phyloP scores from a whole-genome alignment of 2,888 invertebrate genomes.

The Trissolcus japonicus region DNA sequence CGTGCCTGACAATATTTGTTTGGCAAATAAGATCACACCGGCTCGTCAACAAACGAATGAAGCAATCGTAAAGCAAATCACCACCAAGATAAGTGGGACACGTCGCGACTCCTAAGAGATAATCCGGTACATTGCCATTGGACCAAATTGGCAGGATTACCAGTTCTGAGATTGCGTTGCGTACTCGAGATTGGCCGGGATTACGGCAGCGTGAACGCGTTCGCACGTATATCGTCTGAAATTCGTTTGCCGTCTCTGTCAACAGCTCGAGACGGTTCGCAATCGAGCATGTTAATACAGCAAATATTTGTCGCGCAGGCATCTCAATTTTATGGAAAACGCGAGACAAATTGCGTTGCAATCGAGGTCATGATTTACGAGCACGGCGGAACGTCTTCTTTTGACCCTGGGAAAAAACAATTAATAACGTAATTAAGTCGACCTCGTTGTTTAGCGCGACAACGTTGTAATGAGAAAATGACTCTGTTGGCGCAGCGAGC shows the following conservation, averaged over 20 bases:
- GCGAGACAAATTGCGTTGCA: constrained; percentile 11
- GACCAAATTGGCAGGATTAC: constrained; percentile 74
- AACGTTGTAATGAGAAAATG: constrained; percentile 69
- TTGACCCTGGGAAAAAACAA: constrained; percentile 50
- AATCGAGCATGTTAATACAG: constrained; percentile 38
- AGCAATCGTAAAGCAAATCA: constrained; percentile 52
- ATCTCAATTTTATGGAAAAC: constrained; percentile 10
- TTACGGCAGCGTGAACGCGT: constrained; percentile 66
- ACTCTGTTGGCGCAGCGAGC: constrained; percentile 64
- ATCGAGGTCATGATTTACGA: constrained; percentile 26
- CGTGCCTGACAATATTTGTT: neutral
- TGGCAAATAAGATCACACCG: neutral
- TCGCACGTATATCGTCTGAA: constrained; percentile 53
- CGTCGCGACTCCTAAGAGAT: constrained; percentile 50
- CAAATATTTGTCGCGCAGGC: constrained; percentile 45
- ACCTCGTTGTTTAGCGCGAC: constrained; percentile 32
- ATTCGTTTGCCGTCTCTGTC: constrained; percentile 41
- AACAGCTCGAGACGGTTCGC: constrained; percentile 20
- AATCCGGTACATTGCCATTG: constrained; percentile 59
- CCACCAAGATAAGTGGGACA: constrained; percentile 53
- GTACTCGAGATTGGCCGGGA: constrained; percentile 73
- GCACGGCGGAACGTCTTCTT: constrained; percentile 16
- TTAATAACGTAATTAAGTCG: constrained; percentile 57
- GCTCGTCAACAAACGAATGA: constrained; percentile 33
- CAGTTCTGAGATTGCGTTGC: constrained; percentile 68